Percentiles rank a stretch among this genome's conserved stretches.
phyloP scores from a whole-genome alignment of 2,888 invertebrate species.

The Diadegma fenestrale region DNA sequence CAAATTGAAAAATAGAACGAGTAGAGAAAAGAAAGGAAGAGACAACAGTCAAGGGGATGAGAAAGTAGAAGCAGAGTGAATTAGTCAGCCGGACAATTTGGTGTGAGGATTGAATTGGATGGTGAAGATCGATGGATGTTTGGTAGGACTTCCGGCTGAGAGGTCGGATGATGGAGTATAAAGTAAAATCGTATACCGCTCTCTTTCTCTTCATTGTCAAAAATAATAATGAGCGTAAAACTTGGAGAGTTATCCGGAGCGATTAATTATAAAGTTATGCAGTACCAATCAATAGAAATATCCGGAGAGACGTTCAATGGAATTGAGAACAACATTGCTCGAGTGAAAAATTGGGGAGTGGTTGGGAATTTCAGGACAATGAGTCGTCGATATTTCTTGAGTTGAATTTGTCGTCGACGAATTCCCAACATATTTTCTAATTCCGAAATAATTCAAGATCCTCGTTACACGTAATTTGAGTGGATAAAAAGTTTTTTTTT shows the following conservation, averaged over 20 bases:
- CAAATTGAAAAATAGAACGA: background rate
- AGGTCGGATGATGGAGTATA: slow-evolving; percentile 32
- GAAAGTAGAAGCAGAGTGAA: background rate
- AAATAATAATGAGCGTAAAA: slow-evolving; percentile 17
- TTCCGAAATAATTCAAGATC: background rate
- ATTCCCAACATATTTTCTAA: background rate
- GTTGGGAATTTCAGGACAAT: background rate
- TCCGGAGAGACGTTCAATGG: background rate
- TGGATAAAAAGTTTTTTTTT: background rate
- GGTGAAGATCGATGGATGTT: slow-evolving; percentile 28
- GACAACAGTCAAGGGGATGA: background rate
- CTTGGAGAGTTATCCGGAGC: background rate
- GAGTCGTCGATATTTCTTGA: background rate
- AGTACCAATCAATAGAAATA: slow-evolving; percentile 1
- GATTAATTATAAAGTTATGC: background rate
- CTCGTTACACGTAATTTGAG: background rate
- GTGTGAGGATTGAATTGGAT: background rate
- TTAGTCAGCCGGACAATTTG: slow-evolving; percentile 27
- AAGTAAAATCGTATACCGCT: background rate
- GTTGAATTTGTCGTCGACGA: background rate
- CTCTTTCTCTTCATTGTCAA: background rate
- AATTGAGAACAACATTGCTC: slow-evolving; percentile 3
- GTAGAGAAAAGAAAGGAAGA: background rate
- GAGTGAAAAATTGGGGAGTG: slow-evolving; percentile 16
- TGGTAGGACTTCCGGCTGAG: slow-evolving; percentile 39